Evolutionary conservation across 2,113 vertebrate species (phyloP), one percentile per base, ranked within the genome.

Genomic region (Gasterosteus aculeatus): DNA sequence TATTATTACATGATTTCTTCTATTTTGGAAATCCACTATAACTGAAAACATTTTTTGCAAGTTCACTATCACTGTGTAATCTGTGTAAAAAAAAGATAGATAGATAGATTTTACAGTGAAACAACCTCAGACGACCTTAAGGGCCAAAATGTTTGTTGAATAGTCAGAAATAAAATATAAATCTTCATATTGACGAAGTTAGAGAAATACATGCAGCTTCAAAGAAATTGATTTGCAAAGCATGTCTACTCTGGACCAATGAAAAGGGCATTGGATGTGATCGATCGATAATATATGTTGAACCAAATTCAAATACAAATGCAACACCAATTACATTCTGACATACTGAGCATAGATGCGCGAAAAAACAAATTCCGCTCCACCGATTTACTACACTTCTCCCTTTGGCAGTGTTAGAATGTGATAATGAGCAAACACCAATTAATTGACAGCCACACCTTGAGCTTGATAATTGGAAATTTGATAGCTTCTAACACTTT

Each of bases 391-490:
- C 67, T 81, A 83, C 77, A 42, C 53, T 88, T 92, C 44, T 81
- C 46, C 68, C 81, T 91, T 77, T 92, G 70, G 68, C 81, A 67
- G 87, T 85, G 85, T 90, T 85, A 89, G 63, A 2, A 93, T 85
- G 95, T 96, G 96, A 95, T 96, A 96, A 96, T 96, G 96, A 94
- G 93, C 89, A 86, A 94, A 91, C 93, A 92, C 94, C 89, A 93
- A 75, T 26, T 26, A 26, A 91, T 90, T 91, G 93, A 91, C 87
- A 93, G 91, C 91, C 92, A 92, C 94, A 93, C 93, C 93, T 94
- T 49, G 78, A 88, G 47, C 75, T 75, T 86, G 83, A 88, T 91
- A 89, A 92, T 92, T 89, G 80, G 89, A 68, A 85, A 49, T 94
- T 95, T 95, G 94, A 95, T 93, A 90, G 92, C 81, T 77, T 95